A percentile compares a stretch with the other conserved stretches of the same genome.
phyloP scores from a whole-genome alignment of 2,113 vertebrate species.

The Rhinoptilus africanus region DNA sequence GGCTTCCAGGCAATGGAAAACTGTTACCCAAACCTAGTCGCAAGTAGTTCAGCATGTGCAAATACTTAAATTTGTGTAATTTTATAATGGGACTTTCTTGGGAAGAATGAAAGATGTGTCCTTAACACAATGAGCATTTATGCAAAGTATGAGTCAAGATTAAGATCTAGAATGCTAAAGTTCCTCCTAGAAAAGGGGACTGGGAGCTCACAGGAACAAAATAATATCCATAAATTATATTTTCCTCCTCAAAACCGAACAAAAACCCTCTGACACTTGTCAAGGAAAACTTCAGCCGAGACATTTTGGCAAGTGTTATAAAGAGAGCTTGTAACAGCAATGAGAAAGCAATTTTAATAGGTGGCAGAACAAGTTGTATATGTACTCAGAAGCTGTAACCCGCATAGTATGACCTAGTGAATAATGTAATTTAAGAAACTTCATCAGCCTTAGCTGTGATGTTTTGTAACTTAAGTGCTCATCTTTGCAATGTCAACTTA shows the following conservation, averaged over 20 bases:
- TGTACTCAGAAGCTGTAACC: not conserved
- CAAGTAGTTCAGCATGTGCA: not conserved
- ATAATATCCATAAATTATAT: not conserved
- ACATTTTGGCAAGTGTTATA: not conserved
- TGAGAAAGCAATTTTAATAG: not conserved
- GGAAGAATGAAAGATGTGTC: not conserved
- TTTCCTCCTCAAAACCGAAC: not conserved
- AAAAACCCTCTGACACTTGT: not conserved
- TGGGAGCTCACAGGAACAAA: not conserved
- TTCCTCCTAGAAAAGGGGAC: not conserved
- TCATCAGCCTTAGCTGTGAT: not conserved
- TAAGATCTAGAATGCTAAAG: not conserved
- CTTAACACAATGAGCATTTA: not conserved
- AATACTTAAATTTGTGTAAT: not conserved
- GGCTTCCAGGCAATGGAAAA: not conserved
- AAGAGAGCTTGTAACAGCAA: not conserved
- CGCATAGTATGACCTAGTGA: not conserved
- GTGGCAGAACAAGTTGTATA: not conserved
- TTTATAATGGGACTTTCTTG: not conserved
- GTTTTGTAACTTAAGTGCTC: not conserved
- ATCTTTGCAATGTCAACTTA: not conserved
- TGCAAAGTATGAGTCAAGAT: not conserved
- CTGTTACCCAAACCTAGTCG: not conserved
- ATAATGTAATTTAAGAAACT: not conserved
- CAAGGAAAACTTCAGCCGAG: not conserved